These are phyloP conservation scores for Catalaphyllia jardinei DNA, from an alignment of 64 coral and sea anemone species.

Conservation along the genomic window DNA sequence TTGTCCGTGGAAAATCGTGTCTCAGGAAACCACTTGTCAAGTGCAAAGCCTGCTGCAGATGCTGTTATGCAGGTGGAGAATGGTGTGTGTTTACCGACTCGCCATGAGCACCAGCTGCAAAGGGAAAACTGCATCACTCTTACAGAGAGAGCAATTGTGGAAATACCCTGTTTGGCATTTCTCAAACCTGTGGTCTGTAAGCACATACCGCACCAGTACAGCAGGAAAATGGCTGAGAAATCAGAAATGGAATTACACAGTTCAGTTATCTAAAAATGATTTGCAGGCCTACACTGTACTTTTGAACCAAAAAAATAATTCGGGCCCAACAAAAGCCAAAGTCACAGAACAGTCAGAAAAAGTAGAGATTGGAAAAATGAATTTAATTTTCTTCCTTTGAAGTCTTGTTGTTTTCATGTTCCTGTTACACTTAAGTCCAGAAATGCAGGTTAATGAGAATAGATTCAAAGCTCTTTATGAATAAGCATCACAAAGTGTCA, in stretches of 20 bases:
- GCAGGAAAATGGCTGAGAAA: slow-evolving; percentile 28
- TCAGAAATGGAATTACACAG: slow-evolving; percentile 45
- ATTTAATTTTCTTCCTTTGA: too few relatives aligned
- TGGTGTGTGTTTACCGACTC: slow-evolving; percentile 11
- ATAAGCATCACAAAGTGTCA: too few relatives aligned
- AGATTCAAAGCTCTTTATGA: too few relatives aligned
- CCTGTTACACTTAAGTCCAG: too few relatives aligned
- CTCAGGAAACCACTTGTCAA: slow-evolving; percentile 23
- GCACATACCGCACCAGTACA: slow-evolving; percentile 55
- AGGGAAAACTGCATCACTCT: slow-evolving; percentile 40
- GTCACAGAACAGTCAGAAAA: too few relatives aligned
- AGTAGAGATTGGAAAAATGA: too few relatives aligned
- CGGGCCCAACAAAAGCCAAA: too few relatives aligned
- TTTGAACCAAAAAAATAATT: too few relatives aligned
- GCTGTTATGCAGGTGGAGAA: slow-evolving; percentile 16
- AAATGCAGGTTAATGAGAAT: too few relatives aligned
- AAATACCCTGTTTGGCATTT: slow-evolving; percentile 41
- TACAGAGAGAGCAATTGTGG: slow-evolving; percentile 25
- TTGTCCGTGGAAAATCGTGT: slow-evolving; percentile 51
- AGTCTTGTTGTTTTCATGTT: too few relatives aligned
- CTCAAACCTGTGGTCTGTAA: slow-evolving; percentile 17
- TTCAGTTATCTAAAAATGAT: not conserved
- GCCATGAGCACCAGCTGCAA: not conserved
- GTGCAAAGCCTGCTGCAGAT: slow-evolving; percentile 1
- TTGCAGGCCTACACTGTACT: too few relatives aligned